Base-by-base conservation (phyloP, 2,888 invertebrate genomes). In the Lypha dubia region DNA sequence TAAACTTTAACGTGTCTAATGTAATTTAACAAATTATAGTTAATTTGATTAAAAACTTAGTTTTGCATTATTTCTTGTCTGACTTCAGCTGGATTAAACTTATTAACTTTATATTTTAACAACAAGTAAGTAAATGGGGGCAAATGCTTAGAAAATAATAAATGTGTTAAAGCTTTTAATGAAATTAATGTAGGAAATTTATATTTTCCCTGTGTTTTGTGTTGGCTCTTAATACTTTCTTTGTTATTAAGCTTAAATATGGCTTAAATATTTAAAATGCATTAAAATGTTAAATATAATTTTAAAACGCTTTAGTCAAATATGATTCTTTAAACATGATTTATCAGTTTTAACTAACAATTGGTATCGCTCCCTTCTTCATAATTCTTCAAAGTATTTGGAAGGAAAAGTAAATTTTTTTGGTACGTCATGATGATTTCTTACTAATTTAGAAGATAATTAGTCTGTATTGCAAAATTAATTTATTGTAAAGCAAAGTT, bases 31-130 rank as follows among this genome's bases (percentile, higher is more conserved):
- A 84, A 79, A 84, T 84, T 84, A 71, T 51, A 58, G 51, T 75
- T 84, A 84, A 84, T 79, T 76, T 84, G 79, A 79, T 84, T 75
- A 71, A 51, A 84, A 79, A 84, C 75, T 84, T 79, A 9, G 53
- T 79, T 70, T 60, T 28, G 28, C 15, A 32, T 13, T 75, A 24
- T 70, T 44, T 44, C 53, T 71, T 20, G 67, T 68, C 49, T 71
- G 65, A 20, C 28, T 8, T 51, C 75, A 49, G 17, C 9, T 13
- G 46, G 2, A 1, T 49, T 6, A 20, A 49, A 20, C 2, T 51
- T 1, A 20, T 49, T 51, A 22, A 3, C 0, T 51, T 51, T 51
- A 5, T 15, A 38, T 28, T 28, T n/a, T n/a, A 44, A 44, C 4
- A 44, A 11, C 44, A 15, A 41, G 5, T 44, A 5, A 44, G n/a